A percentile compares a stretch with the other conserved stretches of the same genome.
phyloP scores from a whole-genome alignment of 2,113 vertebrate genomes.

The Oophaga pumilio region DNA sequence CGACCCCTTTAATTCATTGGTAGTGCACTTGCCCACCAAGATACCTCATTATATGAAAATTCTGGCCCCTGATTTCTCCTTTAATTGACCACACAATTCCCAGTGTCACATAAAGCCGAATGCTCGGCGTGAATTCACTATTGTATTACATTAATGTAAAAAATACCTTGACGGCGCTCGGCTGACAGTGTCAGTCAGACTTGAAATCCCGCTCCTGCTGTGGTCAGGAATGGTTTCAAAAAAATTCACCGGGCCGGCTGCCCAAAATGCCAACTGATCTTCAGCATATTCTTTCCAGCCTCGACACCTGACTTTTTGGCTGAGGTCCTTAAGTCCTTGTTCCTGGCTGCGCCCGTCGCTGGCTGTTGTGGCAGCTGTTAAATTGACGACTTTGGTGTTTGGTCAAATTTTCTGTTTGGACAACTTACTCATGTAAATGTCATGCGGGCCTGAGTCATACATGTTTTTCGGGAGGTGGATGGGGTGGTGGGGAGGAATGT shows the following conservation, averaged over 20 bases:
- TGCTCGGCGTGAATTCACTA: slow-evolving; percentile 3
- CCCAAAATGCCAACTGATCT: slow-evolving; percentile 61
- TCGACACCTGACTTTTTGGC: slow-evolving; percentile 66
- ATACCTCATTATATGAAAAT: too few relatives aligned
- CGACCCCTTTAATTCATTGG: too few relatives aligned
- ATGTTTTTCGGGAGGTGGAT: slow-evolving; percentile 39
- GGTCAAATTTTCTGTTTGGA: slow-evolving; percentile 65
- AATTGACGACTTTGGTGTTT: slow-evolving; percentile 53
- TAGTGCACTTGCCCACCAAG: too few relatives aligned
- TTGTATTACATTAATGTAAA: slow-evolving; percentile 56
- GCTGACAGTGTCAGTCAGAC: slow-evolving; percentile 59
- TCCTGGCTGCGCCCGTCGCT: slow-evolving; percentile 29
- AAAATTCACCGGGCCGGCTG: slow-evolving; percentile 58
- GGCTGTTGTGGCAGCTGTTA: slow-evolving; percentile 63
- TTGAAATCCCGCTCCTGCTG: slow-evolving; percentile 62
- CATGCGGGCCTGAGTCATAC: slow-evolving; percentile 67
- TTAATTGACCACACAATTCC: not conserved
- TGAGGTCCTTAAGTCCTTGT: slow-evolving; percentile 42
- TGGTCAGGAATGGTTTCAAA: slow-evolving; percentile 63
- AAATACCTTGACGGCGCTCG: slow-evolving; percentile 56
- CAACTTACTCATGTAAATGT: slow-evolving; percentile 62
- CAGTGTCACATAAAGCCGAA: not conserved
- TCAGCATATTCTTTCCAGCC: slow-evolving; percentile 60
- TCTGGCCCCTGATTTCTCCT: not conserved
- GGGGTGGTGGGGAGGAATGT: slow-evolving; percentile 35